phyloP scores from a whole-genome alignment of 2,113 vertebrate genomes.

The Echinops telfairi region DNA sequence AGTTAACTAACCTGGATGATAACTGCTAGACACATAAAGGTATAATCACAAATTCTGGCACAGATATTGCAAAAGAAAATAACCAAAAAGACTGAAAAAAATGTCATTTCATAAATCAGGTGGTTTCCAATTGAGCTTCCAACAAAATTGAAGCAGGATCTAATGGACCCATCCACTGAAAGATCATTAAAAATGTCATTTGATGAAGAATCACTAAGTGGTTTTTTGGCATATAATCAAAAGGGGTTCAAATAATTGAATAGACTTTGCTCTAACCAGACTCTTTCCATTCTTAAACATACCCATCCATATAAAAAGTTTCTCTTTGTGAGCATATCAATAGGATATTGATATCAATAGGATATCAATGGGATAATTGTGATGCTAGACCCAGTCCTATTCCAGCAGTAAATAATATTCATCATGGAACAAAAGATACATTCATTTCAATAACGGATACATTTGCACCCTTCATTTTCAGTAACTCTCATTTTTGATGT shows the following conservation, averaged over 20 bases:
- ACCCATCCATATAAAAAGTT: conserved; percentile 37
- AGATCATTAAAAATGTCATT: conserved; percentile 7
- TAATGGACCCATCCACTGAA: not conserved
- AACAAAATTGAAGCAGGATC: not conserved
- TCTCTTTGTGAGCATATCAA: not conserved
- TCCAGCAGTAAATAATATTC: not conserved
- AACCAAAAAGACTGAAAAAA: not conserved
- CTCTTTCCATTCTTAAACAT: not conserved
- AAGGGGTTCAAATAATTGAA: conserved; percentile 40
- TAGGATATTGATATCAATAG: conserved; percentile 32
- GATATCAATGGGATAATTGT: not conserved
- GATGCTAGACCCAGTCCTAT: not conserved
- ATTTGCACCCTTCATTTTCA: conserved; percentile 28
- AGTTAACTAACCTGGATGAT: not conserved
- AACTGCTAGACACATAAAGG: not conserved
- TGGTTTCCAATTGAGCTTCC: conserved; percentile 25
- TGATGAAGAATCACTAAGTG: conserved; percentile 29
- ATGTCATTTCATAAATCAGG: conserved; percentile 15
- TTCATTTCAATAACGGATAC: not conserved
- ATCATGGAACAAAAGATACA: not conserved
- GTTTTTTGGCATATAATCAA: conserved; percentile 27
- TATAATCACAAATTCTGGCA: not conserved
- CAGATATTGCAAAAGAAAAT: not conserved
- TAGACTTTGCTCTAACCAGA: not conserved
- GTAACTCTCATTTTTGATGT: not conserved